phyloP scores from a whole-genome alignment of 2,113 vertebrate genomes.

The Acanthochromis polyacanthus region DNA sequence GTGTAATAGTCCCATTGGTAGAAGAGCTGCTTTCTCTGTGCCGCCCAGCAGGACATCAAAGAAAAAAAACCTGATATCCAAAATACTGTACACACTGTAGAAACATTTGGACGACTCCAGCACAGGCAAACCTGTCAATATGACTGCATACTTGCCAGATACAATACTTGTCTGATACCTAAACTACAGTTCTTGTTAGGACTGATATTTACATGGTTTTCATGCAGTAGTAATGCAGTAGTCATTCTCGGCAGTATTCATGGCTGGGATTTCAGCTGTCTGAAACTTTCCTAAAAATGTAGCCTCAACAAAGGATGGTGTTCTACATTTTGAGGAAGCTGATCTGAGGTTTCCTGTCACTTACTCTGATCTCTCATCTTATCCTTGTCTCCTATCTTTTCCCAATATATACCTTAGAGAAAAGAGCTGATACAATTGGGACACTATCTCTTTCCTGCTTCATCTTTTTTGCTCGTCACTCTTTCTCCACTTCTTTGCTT shows the following conservation, averaged over 20 bases:
- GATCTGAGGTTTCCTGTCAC: constrained; percentile 43
- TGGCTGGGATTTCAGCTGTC: constrained; percentile 23
- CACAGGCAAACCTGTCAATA: constrained; percentile 53
- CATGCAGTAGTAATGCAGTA: constrained; percentile 18
- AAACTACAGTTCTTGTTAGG: constrained; percentile 46
- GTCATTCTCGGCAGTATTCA: constrained; percentile 34
- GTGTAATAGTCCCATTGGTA: constrained; percentile 72
- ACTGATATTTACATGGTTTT: constrained; percentile 58
- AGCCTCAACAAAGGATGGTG: constrained; percentile 12
- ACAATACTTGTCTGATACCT: constrained; percentile 33
- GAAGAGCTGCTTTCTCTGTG: constrained; percentile 58
- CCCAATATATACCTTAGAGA: constrained; percentile 32
- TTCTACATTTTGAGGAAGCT: constrained; percentile 44
- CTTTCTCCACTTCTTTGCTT: constrained; percentile 34
- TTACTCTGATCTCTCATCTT: constrained; percentile 39
- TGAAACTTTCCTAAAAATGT: constrained; percentile 28
- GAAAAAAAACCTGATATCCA: constrained; percentile 59
- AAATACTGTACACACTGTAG: constrained; percentile 55
- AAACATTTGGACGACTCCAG: constrained; percentile 58
- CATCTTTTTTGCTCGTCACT: constrained; percentile 24
- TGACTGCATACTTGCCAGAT: constrained; percentile 37
- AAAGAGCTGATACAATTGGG: constrained; percentile 14
- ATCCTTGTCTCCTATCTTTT: constrained; percentile 21
- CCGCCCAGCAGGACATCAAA: constrained; percentile 69
- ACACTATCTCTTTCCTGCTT: constrained; percentile 13